Evolutionary conservation across 2,888 invertebrate genomes (phyloP), one percentile per base, ranked within the genome.

Genomic region (Trilocha varians): DNA sequence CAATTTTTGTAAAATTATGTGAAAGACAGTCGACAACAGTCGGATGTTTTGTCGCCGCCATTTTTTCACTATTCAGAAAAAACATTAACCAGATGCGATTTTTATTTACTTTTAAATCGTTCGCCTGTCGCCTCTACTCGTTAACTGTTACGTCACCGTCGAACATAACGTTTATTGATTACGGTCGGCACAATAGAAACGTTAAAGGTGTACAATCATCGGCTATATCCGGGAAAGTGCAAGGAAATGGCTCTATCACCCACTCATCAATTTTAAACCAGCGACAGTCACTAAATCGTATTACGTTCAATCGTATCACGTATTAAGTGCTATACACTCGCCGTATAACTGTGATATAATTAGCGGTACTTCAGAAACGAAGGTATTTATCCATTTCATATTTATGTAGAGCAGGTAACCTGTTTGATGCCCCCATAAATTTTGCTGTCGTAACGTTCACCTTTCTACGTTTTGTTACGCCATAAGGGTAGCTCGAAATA

Each of bases 201-300:
- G 49, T 57, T 59, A 55, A 65, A 70, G 64, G 67, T 62, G 60
- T 60, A 55, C 64, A 69, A 65, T 65, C 49, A 59, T 50, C 56
- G 43, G 48, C 61, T 50, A 68, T 69, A 66, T 78, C 75, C 74
- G 78, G 69, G 74, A 77, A 78, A 78, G 75, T 65, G 49, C 48
- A 48, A 59, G 59, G 56, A 66, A 69, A 67, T 51, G 52, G 62
- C 64, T 62, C 61, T 61, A 66, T 65, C 49, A 40, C 5, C 18
- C 8, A 18, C 8, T 18, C n/a, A n/a, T n/a, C n/a, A n/a, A n/a
- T n/a, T n/a, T n/a, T n/a, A n/a, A n/a, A n/a, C n/a, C n/a, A n/a
- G n/a, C n/a, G n/a, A n/a, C n/a, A n/a, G n/a, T n/a, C n/a, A n/a
- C n/a, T n/a, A n/a, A n/a, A n/a, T n/a, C n/a, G n/a, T n/a, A n/a